These are phyloP conservation scores for Anableps anableps DNA, from an alignment of 2,797 vertebrate genomes.

Conservation along the genomic window DNA sequence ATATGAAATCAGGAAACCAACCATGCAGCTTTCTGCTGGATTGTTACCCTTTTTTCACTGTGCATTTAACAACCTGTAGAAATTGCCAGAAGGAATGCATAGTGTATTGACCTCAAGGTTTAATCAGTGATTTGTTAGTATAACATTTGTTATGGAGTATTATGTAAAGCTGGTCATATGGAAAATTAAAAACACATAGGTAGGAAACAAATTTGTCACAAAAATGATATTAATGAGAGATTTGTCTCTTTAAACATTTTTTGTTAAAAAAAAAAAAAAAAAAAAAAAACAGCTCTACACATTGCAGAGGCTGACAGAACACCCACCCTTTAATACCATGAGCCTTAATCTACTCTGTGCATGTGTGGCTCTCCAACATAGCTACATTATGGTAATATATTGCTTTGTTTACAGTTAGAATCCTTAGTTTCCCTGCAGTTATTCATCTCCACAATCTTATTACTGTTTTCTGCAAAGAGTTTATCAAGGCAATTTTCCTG, in stretches of 20 bases:
- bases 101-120: background rate
- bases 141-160: background rate
- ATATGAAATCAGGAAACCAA: background rate
- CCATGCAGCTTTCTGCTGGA: background rate
- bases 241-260: background rate
- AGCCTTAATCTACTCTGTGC: constrained; percentile 28
- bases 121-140: background rate
- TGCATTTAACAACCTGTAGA: constrained; percentile 10
- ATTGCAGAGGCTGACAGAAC: constrained; percentile 17
- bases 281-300: background rate
- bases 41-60: constrained; percentile 2
- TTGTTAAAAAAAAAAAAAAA: background rate
- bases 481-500: constrained; percentile 88
- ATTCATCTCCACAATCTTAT: constrained; percentile 86
- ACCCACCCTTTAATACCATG: constrained; percentile 62
- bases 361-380: constrained; percentile 55
- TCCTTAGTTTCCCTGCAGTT: constrained; percentile 72
- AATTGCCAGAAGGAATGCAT: constrained; percentile 7
- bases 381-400: constrained; percentile 75
- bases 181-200: too few species aligned
- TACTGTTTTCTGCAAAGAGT: constrained; percentile 86
- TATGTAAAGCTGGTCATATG: background rate
- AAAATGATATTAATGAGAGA: constrained; percentile 1
- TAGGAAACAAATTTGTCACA: background rate
- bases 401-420: constrained; percentile 74